phyloP scores from a whole-genome alignment of 2,113 vertebrate genomes.

The Thalassoma bifasciatum region DNA sequence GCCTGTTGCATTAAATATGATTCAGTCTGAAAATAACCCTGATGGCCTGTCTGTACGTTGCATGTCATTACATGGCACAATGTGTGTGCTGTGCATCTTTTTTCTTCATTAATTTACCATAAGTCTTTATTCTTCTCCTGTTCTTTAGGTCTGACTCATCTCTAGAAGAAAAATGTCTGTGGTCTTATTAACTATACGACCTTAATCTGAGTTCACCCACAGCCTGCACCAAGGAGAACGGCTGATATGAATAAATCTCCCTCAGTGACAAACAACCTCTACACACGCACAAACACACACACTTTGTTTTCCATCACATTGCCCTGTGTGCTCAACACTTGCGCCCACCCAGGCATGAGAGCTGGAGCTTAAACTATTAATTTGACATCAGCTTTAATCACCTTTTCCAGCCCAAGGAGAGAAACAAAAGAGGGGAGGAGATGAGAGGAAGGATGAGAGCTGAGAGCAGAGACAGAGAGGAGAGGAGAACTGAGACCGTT shows the following conservation, averaged over 20 bases:
- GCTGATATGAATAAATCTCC: conserved; percentile 46
- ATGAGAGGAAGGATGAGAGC: background rate
- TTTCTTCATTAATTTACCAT: conserved; percentile 18
- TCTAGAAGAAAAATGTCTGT: background rate
- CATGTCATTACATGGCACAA: conserved; percentile 22
- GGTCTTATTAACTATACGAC: conserved; percentile 20
- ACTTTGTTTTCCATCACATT: conserved; percentile 28
- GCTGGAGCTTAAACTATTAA: conserved; percentile 50
- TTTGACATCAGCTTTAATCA: conserved; percentile 62
- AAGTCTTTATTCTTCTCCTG: background rate
- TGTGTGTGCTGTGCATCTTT: conserved; percentile 3
- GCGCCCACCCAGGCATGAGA: conserved; percentile 48
- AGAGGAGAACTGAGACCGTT: conserved; percentile 1
- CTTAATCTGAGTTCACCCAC: conserved; percentile 38
- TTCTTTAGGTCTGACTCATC: conserved; percentile 25
- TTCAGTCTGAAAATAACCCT: conserved; percentile 20
- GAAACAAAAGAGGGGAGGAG: background rate
- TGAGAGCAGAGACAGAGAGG: background rate
- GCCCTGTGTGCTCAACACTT: conserved; percentile 16
- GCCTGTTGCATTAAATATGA: conserved; percentile 15
- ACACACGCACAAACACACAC: conserved; percentile 13
- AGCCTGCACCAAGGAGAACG: background rate
- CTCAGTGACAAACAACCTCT: conserved; percentile 41
- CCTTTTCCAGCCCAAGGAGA: conserved; percentile 29
- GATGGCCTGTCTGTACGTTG: conserved; percentile 11